Evolutionary conservation across 2,113 vertebrate species (phyloP).

Genomic region (Coracopsis vasa): DNA sequence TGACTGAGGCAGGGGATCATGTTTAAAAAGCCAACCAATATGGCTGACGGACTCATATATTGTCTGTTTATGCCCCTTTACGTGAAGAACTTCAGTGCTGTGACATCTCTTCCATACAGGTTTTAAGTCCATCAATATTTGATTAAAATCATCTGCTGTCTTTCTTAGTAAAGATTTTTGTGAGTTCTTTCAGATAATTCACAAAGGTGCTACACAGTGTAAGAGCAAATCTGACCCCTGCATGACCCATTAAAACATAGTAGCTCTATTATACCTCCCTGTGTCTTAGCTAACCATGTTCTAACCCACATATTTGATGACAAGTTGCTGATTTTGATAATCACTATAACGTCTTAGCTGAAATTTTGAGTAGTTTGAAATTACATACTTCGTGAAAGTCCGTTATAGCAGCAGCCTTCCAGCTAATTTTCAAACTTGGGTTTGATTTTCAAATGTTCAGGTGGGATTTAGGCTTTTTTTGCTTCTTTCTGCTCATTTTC

Average conservation of each 20-base stretch:
- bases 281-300: neutral
- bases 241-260: neutral
- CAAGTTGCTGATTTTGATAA: neutral
- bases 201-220: rapidly evolving
- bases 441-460: neutral
- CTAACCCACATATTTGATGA: neutral
- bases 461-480: neutral
- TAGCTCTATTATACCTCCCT: rapidly evolving
- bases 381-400: neutral
- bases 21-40: neutral
- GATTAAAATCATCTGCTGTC: neutral
- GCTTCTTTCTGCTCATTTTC: neutral
- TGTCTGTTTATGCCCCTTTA: neutral
- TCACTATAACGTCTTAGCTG: neutral
- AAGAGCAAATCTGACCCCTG: neutral
- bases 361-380: neutral
- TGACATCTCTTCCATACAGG: neutral
- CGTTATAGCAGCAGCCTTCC: neutral
- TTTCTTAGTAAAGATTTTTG: neutral
- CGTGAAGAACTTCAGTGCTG: neutral
- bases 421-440: neutral
- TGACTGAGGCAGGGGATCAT: neutral
- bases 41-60: neutral
- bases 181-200: neutral
- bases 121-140: neutral